Evolutionary conservation across 2,888 invertebrate genomes (phyloP), one percentile per base, ranked within the genome.

Genomic region (Parnassius glacialis): DNA sequence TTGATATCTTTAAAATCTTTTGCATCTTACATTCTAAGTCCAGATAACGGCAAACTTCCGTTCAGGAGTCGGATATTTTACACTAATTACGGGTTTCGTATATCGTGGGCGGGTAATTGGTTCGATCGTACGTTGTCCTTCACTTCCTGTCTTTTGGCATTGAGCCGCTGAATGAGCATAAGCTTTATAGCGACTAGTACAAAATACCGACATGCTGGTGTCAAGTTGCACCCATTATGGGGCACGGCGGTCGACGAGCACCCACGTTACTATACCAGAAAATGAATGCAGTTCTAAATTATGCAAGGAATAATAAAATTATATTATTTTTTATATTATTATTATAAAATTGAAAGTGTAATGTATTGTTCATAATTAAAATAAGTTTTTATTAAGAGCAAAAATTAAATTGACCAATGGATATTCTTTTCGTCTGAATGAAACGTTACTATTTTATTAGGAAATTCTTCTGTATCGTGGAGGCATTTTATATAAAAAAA

Each of bases 51-150:
- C 66, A 70, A 76, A 77, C 80, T 87, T 90, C 89, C 88, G 87
- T 73, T 80, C 75, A 74, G 62, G 70, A 67, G 75, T 77, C 76
- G 78, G 79, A 84, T 90, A 84, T 81, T 83, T 87, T 85, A 85
- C 90, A 83, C 83, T 90, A 91, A 90, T 91, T 90, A 81, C 85
- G 69, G 90, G 90, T 88, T 89, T 90, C 89, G 75, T 72, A 81
- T 91, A 74, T 80, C 91, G 85, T 84, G 85, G 90, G 91, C 89
- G 91, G 83, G 84, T 85, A 87, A 89, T 90, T 90, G 87, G 88
- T 81, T 83, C 80, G 83, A 87, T 89, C 83, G 83, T 77, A 77
- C 81, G 81, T 79, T 85, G 85, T 88, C 84, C 84, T 83, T 78
- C 79, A 85, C 89, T 90, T 90, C 90, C 91, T 89, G 91, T 83